These are phyloP conservation scores for Harlomillsia oculata DNA, from an alignment of 1,140 invertebrate species.

Conservation along the genomic window DNA sequence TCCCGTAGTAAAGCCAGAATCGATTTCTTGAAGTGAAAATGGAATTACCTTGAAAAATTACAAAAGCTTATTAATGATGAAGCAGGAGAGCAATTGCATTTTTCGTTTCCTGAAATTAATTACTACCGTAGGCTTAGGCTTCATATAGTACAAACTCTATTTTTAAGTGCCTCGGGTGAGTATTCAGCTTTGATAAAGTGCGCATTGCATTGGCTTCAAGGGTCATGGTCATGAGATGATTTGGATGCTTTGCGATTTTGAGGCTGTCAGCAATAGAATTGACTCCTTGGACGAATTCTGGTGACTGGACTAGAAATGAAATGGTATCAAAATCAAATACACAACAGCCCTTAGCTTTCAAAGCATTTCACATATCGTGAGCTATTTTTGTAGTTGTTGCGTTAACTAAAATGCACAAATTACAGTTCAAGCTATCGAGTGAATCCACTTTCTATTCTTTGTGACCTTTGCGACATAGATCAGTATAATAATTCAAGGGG, in stretches of 20 bases:
- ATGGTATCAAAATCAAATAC: no score
- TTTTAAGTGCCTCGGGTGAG: conserved; percentile 52
- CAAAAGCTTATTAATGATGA: no score
- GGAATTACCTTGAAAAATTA: conserved; percentile 50
- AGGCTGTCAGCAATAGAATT: conserved; percentile 64
- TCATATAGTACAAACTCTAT: no score
- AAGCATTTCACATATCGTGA: no score
- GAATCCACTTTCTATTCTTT: no score
- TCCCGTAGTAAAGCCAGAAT: conserved; percentile 57
- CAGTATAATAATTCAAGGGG: no score
- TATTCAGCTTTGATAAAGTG: conserved; percentile 57
- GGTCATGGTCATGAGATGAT: conserved; percentile 66
- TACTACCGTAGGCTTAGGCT: no score
- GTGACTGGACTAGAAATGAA: conserved; percentile 56
- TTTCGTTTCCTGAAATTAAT: no score
- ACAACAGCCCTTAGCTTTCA: no score
- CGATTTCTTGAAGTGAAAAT: conserved; percentile 55
- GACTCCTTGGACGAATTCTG: conserved; percentile 73
- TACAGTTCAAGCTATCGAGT: conserved; percentile 73
- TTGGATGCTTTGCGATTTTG: conserved; percentile 66
- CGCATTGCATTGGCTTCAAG: conserved; percentile 63
- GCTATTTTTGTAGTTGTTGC: no score
- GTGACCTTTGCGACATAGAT: conserved; percentile 63
- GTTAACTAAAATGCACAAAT: conserved; percentile 45
- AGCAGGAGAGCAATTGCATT: no score